Evolutionary conservation across 2,797 vertebrate species (phyloP).

Genomic region (Pantherophis vulpinus): DNA sequence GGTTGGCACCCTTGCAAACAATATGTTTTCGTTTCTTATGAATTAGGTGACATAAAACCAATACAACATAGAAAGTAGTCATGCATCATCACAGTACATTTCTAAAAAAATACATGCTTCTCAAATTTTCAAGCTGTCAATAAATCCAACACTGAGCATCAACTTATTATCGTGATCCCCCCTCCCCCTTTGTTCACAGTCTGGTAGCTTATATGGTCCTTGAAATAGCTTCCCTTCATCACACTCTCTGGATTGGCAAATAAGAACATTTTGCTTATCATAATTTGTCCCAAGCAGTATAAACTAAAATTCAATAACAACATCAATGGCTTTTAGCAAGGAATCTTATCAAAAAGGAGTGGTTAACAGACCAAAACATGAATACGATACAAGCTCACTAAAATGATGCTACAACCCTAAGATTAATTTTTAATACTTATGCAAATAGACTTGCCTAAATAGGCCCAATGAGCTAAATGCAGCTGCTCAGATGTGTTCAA

Average conservation of each 20-base stretch:
- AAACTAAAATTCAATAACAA: conserved; percentile 44
- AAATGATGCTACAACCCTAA: conserved; percentile 13
- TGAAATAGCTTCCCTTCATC: neutral
- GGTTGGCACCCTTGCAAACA: conserved; percentile 12
- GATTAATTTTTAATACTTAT: conserved; percentile 13
- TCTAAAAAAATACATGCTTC: conserved; percentile 6
- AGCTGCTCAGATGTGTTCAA: too few relatives aligned
- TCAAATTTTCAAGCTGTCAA: conserved; percentile 9
- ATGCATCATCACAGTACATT: conserved; percentile 27
- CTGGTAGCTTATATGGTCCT: neutral
- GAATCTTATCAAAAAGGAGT: conserved; percentile 34
- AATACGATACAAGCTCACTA: neutral
- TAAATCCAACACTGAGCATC: conserved; percentile 1
- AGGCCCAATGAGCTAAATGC: neutral
- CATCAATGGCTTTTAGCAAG: conserved; percentile 56
- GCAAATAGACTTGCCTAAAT: neutral
- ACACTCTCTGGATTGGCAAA: conserved; percentile 43
- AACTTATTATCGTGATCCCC: neutral
- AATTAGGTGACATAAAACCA: conserved; percentile 33
- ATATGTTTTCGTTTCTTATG: conserved; percentile 29
- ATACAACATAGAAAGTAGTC: conserved; percentile 26
- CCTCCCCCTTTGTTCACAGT: neutral
- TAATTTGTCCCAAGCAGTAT: conserved; percentile 55
- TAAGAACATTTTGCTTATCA: conserved; percentile 55
- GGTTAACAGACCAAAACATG: neutral